Evolutionary conservation across 2,888 invertebrate genomes (phyloP).

Genomic region (Masnerella sp.): DNA sequence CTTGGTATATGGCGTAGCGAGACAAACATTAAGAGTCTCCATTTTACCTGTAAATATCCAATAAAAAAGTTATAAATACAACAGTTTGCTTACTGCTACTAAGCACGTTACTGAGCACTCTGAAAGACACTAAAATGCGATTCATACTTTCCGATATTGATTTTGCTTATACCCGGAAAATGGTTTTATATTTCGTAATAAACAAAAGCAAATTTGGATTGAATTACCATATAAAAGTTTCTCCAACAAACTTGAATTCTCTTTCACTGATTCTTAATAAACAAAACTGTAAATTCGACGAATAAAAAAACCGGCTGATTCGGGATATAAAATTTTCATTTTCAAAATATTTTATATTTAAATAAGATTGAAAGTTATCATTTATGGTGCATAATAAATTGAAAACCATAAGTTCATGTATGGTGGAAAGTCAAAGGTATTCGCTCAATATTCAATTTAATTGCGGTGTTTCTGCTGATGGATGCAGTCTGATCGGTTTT

Average conservation of each 20-base stretch:
- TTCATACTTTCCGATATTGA: constrained; percentile 35
- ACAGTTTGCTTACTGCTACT: constrained; percentile 21
- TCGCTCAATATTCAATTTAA: constrained; percentile 53
- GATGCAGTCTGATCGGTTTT: constrained; percentile 51
- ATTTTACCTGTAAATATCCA: constrained; percentile 25
- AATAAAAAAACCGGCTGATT: too few relatives aligned
- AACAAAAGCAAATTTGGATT: constrained; percentile 23
- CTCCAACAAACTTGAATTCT: too few relatives aligned
- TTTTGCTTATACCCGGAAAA: constrained; percentile 24
- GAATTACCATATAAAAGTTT: constrained; percentile 15
- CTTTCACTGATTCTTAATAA: too few relatives aligned
- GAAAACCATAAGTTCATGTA: constrained; percentile 22
- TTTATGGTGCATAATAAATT: constrained; percentile 15
- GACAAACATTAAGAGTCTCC: neutral
- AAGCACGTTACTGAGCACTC: constrained; percentile 36
- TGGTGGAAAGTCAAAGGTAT: constrained; percentile 42
- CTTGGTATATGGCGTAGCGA: too few relatives aligned
- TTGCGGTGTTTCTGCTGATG: constrained; percentile 46
- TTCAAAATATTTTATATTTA: too few relatives aligned
- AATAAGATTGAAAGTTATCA: too few relatives aligned
- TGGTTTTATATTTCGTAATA: constrained; percentile 23
- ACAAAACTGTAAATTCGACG: too few relatives aligned
- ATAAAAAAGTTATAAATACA: constrained; percentile 37
- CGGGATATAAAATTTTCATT: too few relatives aligned
- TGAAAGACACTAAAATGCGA: constrained; percentile 38